Evolutionary conservation across 2,797 vertebrate species (phyloP).

Genomic region (Heliangelus exortis): DNA sequence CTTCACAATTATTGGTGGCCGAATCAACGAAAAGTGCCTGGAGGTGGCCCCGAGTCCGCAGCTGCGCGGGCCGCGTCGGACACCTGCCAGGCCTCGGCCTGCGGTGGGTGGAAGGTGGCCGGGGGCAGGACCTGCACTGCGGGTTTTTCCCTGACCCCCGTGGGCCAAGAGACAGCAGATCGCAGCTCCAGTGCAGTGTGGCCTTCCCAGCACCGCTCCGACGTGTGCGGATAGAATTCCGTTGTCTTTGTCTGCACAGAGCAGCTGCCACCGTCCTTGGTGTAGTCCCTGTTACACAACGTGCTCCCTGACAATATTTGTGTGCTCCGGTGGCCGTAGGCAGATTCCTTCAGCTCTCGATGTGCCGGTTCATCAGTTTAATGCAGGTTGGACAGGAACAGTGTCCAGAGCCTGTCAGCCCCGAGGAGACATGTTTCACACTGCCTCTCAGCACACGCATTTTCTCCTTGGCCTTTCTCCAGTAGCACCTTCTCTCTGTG

Average conservation of each 20-base stretch:
- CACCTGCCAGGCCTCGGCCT: not conserved
- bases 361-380: not conserved
- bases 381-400: fast-evolving
- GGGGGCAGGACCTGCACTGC: not conserved
- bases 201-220: not conserved
- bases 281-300: not conserved
- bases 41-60: not conserved
- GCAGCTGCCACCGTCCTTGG: not conserved
- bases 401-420: not conserved
- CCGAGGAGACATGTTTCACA: fast-evolving
- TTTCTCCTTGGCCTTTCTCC: not conserved
- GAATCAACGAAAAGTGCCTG: not conserved
- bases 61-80: too few relatives aligned
- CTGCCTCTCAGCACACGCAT: fast-evolving
- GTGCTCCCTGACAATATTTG: fast-evolving
- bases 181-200: not conserved
- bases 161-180: too few relatives aligned
- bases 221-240: fast-evolving
- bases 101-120: not conserved
- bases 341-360: fast-evolving
- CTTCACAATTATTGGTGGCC: too few relatives aligned
- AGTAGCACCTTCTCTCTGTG: fast-evolving
- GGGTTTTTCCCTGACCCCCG: not conserved
- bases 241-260: fast-evolving
- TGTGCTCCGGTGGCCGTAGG: not conserved